These are phyloP conservation scores for Colistium nudipinnis DNA, from an alignment of 2,113 vertebrate species.

Conservation along the genomic window DNA sequence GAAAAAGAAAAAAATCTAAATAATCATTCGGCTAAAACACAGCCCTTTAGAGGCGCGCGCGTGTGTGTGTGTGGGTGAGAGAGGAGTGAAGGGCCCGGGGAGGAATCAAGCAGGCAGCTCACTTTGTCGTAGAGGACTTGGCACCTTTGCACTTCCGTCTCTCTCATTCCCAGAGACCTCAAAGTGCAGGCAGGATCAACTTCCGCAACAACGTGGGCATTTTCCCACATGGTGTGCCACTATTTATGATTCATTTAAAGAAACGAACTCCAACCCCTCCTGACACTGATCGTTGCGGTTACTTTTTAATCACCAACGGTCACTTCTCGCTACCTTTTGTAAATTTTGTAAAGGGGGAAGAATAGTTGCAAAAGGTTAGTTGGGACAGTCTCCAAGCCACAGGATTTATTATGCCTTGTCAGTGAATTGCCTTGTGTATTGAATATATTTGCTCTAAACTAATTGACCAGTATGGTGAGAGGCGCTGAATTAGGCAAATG, in stretches of 20 bases:
- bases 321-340: constrained; percentile 39
- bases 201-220: constrained; percentile 43
- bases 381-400: constrained; percentile 73
- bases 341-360: constrained; percentile 43
- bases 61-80: constrained; percentile 31
- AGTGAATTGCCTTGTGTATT: constrained; percentile 79
- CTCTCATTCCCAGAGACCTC: constrained; percentile 40
- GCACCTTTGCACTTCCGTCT: constrained; percentile 53
- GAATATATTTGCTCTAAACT: constrained; percentile 85
- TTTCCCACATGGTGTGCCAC: constrained; percentile 34
- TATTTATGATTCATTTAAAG: constrained; percentile 36
- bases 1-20: constrained; percentile 67
- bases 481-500: constrained; percentile 84
- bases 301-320: constrained; percentile 26
- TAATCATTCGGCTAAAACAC: constrained; percentile 64
- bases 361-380: constrained; percentile 68
- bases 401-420: constrained; percentile 82
- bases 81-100: constrained; percentile 31
- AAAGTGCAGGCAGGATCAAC: constrained; percentile 52
- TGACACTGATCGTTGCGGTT: constrained; percentile 20
- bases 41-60: constrained; percentile 31
- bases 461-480: constrained; percentile 84
- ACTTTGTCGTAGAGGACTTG: constrained; percentile 59
- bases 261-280: too few relatives aligned
- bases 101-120: constrained; percentile 46